Evolutionary conservation across 2,888 invertebrate species (phyloP).

Genomic region (Apotomis betuletana): DNA sequence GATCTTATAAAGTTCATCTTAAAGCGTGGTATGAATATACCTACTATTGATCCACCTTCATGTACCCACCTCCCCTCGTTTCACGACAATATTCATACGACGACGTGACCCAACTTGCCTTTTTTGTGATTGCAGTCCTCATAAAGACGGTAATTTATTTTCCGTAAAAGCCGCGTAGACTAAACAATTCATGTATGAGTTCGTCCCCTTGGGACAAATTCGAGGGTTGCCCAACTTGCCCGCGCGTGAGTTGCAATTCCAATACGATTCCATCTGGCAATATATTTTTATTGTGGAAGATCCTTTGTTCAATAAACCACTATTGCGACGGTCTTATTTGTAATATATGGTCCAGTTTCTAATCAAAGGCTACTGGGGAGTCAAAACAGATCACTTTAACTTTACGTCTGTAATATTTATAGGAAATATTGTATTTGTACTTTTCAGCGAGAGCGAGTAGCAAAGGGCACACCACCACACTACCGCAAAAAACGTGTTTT

Average conservation of each 20-base stretch:
- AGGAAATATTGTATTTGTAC: too few relatives aligned
- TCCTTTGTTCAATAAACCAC: background rate
- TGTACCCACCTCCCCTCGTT: background rate
- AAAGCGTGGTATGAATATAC: too few relatives aligned
- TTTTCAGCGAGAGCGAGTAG: too few relatives aligned
- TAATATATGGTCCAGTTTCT: background rate
- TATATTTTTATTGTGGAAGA: constrained; percentile 2
- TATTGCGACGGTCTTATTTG: too few relatives aligned
- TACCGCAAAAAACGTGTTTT: too few relatives aligned
- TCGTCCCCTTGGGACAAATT: background rate
- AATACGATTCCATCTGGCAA: background rate
- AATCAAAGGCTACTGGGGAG: background rate
- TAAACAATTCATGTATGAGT: constrained; percentile 23
- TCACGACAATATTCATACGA: background rate
- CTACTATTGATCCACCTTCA: background rate
- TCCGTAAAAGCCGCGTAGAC: constrained; percentile 16
- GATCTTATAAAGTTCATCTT: too few relatives aligned
- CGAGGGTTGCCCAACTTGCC: background rate
- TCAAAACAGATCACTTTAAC: background rate
- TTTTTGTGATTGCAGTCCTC: background rate
- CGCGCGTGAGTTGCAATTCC: constrained; percentile 2
- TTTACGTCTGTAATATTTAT: too few relatives aligned
- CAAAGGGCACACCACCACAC: too few relatives aligned
- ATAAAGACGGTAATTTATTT: constrained; percentile 31
- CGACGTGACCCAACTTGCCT: background rate